Evolutionary conservation across 2,113 vertebrate species (phyloP), one percentile per base, ranked within the genome.

Genomic region (Hemiscyllium ocellatum): DNA sequence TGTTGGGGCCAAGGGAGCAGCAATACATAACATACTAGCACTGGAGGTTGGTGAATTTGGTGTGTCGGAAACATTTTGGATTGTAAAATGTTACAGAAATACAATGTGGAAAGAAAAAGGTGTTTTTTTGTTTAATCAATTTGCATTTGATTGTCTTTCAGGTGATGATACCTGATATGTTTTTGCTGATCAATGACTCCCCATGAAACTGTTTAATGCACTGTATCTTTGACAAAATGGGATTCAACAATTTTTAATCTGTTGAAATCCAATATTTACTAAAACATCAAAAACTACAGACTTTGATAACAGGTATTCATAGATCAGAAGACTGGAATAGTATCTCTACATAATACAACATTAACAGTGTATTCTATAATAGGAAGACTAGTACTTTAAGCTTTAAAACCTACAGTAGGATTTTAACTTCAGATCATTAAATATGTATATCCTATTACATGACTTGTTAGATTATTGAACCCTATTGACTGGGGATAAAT

Each of bases 401-500:
- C 68, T 72, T 69, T 95, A 72, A 95, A 72, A 50, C 69, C 69
- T 95, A 95, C 94, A 98, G 97, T 66, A 96, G 97, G 97, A 98
- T 98, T 98, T 98, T 98, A 76, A 98, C 98, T 98, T 98, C 97
- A 98, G 98, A 98, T 99, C 99, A 99, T 99, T 99, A 99, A 99
- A 99, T 99, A 99, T 99, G 99, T 98, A 99, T 99, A 99, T 99
- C 98, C 99, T 99, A 99, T 99, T 98, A 98, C 98, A 98, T 97
- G 98, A 97, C 98, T 98, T 98, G 97, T 98, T 98, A 97, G 97
- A 97, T 97, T 98, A 98, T 98, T 97, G 97, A 98, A 97, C 97
- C 98, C 97, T 97, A 98, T 98, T 99, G 98, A 98, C 98, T 98
- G 98, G 98, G 98, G 98, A 98, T 99, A 99, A 99, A 99, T 99